Evolutionary conservation across 1,140 invertebrate genomes (phyloP).

Genomic region (Drosophila orena): DNA sequence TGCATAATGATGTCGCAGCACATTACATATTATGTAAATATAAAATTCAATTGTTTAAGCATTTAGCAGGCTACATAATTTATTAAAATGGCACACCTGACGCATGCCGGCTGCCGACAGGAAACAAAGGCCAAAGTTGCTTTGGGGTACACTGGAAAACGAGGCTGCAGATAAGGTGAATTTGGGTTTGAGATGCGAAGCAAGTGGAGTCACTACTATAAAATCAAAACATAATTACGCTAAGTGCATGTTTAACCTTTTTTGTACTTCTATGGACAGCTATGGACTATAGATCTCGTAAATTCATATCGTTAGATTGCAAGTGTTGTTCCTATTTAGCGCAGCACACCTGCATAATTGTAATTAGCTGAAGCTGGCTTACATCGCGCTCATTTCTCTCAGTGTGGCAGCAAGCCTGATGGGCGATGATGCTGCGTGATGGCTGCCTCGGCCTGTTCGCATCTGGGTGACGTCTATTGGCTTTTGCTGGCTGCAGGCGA

Average conservation of each 20-base stretch:
- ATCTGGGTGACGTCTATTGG: slow-evolving; percentile 74
- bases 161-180: too few relatives aligned
- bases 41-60: slow-evolving; percentile 83
- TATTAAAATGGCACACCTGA: slow-evolving; percentile 83
- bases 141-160: slow-evolving; percentile 10
- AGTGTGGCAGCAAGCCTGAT: slow-evolving; percentile 20
- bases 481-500: slow-evolving; percentile 62
- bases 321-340: too few relatives aligned
- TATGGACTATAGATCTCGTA: too few relatives aligned
- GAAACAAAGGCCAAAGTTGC: slow-evolving; percentile 39
- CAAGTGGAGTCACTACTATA: too few relatives aligned
- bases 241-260: too few relatives aligned
- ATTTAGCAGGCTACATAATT: slow-evolving; percentile 83
- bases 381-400: neutral
- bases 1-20: slow-evolving; percentile 83
- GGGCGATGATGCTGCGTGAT: slow-evolving; percentile 47
- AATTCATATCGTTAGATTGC: too few relatives aligned
- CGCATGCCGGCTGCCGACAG: slow-evolving; percentile 67
- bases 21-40: slow-evolving; percentile 83
- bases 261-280: too few relatives aligned
- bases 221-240: too few relatives aligned
- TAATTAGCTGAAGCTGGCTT: neutral
- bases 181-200: too few relatives aligned
- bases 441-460: slow-evolving; percentile 38
- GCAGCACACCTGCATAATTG: too few relatives aligned